Conservation (phyloP, 1,140 invertebrate genomes). For the Andricus grossulariae region DNA sequence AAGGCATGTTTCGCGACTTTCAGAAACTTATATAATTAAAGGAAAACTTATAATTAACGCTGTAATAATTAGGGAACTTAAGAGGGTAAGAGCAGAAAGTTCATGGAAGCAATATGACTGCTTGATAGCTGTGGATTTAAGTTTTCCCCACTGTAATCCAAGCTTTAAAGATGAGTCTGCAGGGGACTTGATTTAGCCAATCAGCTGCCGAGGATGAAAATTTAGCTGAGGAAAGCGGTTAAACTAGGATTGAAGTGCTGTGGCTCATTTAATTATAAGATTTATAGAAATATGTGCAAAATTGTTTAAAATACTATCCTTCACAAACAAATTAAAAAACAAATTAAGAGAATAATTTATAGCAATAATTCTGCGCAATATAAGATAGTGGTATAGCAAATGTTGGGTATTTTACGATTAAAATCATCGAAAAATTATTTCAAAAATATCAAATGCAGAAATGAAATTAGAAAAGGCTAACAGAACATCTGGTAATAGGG, state of each 20-base stretch:
- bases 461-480: too few species aligned
- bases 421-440: too few species aligned
- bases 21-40: too few species aligned
- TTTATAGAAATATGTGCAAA: background rate
- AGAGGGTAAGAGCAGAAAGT: slow-evolving; percentile 5
- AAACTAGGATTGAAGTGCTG: background rate
- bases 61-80: slow-evolving; percentile 21
- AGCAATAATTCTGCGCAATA: too few species aligned
- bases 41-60: slow-evolving; percentile 3
- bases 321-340: too few species aligned
- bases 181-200: slow-evolving; percentile 18
- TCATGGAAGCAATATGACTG: slow-evolving; percentile 26
- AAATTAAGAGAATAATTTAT: too few species aligned
- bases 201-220: slow-evolving; percentile 13
- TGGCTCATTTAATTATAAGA: background rate
- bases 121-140: slow-evolving; percentile 16
- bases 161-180: slow-evolving; percentile 25
- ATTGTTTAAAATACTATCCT: background rate
- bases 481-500: too few species aligned
- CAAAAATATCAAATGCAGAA: too few species aligned
- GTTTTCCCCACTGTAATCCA: slow-evolving; percentile 18
- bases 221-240: slow-evolving; percentile 3
- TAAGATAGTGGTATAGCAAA: too few species aligned
- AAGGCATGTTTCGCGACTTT: too few species aligned
- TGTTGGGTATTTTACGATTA: too few species aligned